Conservation (phyloP, 2,113 vertebrate species). For the Callorhinus ursinus region DNA sequence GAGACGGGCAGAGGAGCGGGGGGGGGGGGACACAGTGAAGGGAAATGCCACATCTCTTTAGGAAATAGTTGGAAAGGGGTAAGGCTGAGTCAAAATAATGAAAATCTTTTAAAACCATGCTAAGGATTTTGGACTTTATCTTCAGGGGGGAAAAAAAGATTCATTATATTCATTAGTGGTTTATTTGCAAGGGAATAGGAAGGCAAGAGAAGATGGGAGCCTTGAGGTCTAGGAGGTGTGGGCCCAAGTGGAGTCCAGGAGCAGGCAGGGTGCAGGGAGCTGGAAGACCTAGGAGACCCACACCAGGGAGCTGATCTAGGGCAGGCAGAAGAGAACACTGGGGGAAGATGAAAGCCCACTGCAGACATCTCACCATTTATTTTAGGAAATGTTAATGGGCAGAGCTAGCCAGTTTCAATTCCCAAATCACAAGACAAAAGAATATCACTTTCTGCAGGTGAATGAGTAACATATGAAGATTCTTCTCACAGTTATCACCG, state of each 20-base stretch:
- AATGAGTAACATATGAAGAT: conserved; percentile 34
- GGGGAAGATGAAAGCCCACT: neutral
- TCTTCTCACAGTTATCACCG: conserved; percentile 37
- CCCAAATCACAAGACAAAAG: conserved; percentile 42
- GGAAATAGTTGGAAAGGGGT: neutral
- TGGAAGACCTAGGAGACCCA: neutral
- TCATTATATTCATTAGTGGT: neutral
- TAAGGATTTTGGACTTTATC: neutral
- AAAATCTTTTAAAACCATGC: neutral
- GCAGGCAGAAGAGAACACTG: neutral
- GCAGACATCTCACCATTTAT: neutral
- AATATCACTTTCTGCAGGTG: neutral
- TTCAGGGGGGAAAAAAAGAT: neutral
- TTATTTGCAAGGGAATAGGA: neutral
- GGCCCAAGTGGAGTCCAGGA: neutral
- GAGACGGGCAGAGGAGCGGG: too few relatives aligned
- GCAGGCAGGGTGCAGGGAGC: neutral
- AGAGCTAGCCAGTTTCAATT: neutral
- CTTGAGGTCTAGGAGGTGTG: neutral
- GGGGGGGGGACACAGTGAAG: neutral
- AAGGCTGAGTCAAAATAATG: neutral
- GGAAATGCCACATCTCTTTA: neutral
- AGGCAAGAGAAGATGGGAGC: neutral
- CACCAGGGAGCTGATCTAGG: neutral
- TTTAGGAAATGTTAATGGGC: conserved; percentile 32